Base-by-base conservation (phyloP, 2,113 vertebrate genomes). In the Eonycteris spelaea region DNA sequence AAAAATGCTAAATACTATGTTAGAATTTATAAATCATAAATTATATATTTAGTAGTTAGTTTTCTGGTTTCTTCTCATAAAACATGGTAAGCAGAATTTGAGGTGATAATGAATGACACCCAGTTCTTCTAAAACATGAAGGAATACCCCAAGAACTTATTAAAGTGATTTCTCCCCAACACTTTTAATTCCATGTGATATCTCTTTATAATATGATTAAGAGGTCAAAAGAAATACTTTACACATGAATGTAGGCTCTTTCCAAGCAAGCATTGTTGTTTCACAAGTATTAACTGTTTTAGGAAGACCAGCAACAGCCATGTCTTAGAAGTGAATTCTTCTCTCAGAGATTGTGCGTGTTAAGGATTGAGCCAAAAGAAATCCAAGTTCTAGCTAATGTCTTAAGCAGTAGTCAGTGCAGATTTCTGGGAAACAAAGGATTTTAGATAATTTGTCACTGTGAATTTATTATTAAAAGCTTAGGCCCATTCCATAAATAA, bases 21-120 rank as follows among this genome's bases (percentile, higher is more conserved):
- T 96, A 63, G 33, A 57, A 82, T 63, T 51, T 96, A 15, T 57
- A 83, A 40, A 77, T 51, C 95, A 15, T 57, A 83, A 40, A 77
- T 83, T 22, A 28, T 12, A 30, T 71, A 22, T 59, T 45, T 88
- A 43, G 18, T 61, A 33, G 4, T 82, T 85, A 73, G 21, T 82
- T 89, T 96, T 93, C 57, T 94, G 73, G 33, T n/a, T 91, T 77
- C 40, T 95, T 88, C 30, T 86, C 35, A 21, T 74, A 86, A 78
- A 94, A 55, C 3, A 8, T 79, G 15, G 28, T 80, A 53, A 78
- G 26, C 65, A 75, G 45, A 86, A 90, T 71, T 55, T 71, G n/a
- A 73, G 57, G 13, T 18, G 13, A 1, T 38, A 78, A 48, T 65
- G 73, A 79, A 5, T 55, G 61, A 82, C 28, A 57, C 22, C 45